Conservation (phyloP, 2,888 invertebrate species). For the Euplexia lucipara region DNA sequence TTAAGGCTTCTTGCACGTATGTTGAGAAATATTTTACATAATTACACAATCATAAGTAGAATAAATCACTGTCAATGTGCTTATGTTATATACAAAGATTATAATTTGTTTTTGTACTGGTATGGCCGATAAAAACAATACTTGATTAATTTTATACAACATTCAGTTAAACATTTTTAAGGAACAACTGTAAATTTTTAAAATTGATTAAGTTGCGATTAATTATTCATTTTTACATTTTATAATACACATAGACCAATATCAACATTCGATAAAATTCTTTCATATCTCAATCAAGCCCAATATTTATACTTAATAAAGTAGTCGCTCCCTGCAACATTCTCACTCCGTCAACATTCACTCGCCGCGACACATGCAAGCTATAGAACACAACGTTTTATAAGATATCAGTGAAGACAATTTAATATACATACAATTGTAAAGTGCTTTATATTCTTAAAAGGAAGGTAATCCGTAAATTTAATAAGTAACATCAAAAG, state of each 20-base stretch:
- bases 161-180: slow-evolving; percentile 80
- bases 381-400: slow-evolving; percentile 69
- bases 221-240: slow-evolving; percentile 70
- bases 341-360: slow-evolving; percentile 62
- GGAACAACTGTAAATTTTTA: slow-evolving; percentile 79
- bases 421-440: slow-evolving; percentile 61
- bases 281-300: slow-evolving; percentile 74
- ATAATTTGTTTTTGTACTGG: slow-evolving; percentile 85
- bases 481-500: slow-evolving; percentile 73
- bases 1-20: slow-evolving; percentile 90
- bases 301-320: slow-evolving; percentile 62
- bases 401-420: slow-evolving; percentile 65
- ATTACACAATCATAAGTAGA: slow-evolving; percentile 86
- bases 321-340: slow-evolving; percentile 53
- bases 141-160: slow-evolving; percentile 79
- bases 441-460: slow-evolving; percentile 72
- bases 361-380: slow-evolving; percentile 66
- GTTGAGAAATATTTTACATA: slow-evolving; percentile 87
- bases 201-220: slow-evolving; percentile 72
- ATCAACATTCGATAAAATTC: slow-evolving; percentile 82
- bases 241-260: slow-evolving; percentile 77
- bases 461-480: slow-evolving; percentile 71
- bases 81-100: slow-evolving; percentile 86
- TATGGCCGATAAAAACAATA: slow-evolving; percentile 84
- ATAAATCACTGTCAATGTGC: slow-evolving; percentile 85